A percentile compares a stretch with the other conserved stretches of the same genome.
Evolutionary conservation across 2,888 invertebrate genomes (phyloP).

Genomic region (Tiliacea aurago): DNA sequence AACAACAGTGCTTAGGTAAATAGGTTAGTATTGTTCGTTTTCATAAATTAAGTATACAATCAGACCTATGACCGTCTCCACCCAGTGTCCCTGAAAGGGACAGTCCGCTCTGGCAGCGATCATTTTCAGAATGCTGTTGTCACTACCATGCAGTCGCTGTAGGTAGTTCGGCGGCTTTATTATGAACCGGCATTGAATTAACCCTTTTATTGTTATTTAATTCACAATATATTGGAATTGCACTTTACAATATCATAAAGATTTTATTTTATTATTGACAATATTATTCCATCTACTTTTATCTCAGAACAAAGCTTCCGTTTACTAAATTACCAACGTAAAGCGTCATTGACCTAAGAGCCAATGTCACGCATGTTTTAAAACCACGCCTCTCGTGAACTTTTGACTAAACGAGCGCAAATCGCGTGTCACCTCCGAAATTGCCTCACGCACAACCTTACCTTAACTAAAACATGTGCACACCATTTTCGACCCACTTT

Average conservation of each 20-base stretch:
- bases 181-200: neutral
- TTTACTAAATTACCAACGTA: conserved; percentile 17
- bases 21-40: no score
- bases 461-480: conserved; percentile 10
- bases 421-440: conserved; percentile 46
- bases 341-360: conserved; percentile 58
- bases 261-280: neutral
- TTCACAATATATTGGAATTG: neutral
- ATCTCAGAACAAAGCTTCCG: conserved; percentile 39
- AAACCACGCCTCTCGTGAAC: conserved; percentile 61
- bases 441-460: conserved; percentile 42
- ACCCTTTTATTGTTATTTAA: neutral
- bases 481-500: conserved; percentile 50
- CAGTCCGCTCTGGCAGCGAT: neutral
- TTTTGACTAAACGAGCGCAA: conserved; percentile 58
- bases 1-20: no score
- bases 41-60: no score
- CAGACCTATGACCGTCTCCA: no score
- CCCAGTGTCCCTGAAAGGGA: neutral
- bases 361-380: conserved; percentile 64
- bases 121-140: neutral
- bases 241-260: neutral
- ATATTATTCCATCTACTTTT: conserved; percentile 14
- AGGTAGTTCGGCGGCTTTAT: neutral
- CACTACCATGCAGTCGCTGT: neutral